A percentile compares a stretch with the other conserved stretches of the same genome.
phyloP scores from a whole-genome alignment of 2,797 vertebrate genomes.

The Thripadectes ignobilis region DNA sequence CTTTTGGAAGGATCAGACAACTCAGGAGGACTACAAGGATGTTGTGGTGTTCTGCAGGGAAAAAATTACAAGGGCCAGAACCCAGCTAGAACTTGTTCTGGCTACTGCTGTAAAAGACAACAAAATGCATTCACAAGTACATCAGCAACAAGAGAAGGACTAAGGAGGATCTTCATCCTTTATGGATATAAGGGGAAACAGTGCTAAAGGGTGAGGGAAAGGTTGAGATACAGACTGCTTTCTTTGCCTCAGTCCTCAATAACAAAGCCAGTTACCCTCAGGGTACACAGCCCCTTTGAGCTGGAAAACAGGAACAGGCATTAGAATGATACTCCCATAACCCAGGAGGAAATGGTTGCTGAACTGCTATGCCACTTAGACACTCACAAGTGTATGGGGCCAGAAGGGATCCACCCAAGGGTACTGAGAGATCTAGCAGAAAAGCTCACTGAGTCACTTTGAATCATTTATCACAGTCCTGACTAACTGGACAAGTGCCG shows the following conservation, averaged over 20 bases:
- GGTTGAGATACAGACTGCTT: neutral
- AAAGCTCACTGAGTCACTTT: neutral
- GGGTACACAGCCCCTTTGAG: neutral
- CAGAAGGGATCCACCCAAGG: neutral
- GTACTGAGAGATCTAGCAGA: too few relatives aligned
- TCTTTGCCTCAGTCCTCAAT: neutral
- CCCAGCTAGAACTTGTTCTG: neutral
- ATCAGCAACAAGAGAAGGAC: neutral
- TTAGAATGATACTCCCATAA: accelerated
- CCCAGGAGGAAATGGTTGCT: neutral
- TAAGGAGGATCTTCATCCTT: neutral
- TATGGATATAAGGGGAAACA: too few relatives aligned
- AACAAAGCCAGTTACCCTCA: neutral
- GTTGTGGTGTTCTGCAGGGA: neutral
- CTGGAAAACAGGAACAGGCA: neutral
- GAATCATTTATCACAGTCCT: neutral
- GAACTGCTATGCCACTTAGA: neutral
- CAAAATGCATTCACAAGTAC: neutral
- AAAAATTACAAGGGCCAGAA: neutral
- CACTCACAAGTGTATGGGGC: neutral
- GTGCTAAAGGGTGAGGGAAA: neutral
- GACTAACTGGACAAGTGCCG: neutral
- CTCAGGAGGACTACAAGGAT: neutral
- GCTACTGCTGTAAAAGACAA: neutral
- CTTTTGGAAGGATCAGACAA: neutral